Base-by-base conservation (phyloP, 2,113 vertebrate genomes). In the Ciconia boyciana region DNA sequence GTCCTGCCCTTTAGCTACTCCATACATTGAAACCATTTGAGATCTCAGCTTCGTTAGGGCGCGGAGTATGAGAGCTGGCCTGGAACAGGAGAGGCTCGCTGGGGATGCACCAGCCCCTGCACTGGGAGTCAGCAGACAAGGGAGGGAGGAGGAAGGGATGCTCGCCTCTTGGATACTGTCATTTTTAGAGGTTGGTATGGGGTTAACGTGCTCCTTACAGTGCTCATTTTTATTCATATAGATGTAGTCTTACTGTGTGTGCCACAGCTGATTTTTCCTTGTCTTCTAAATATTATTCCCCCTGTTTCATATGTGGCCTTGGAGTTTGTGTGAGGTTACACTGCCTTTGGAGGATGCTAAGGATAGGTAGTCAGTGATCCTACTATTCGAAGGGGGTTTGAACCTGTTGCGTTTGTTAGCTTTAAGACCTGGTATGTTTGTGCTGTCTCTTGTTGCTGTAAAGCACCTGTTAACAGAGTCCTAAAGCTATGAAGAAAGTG, bases 11-110 rank as follows among this genome's bases (percentile, higher is more conserved):
- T 24, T 46, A 76, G 6, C 52, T 62, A 22, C 61, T 48, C 54
- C 70, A 2, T 71, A 28, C 28, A 5, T 0, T 44, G 41, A 65
- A 80, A 29, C 11, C 25, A 0, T 0, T 3, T 46, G 75, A 61
- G n/a, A 66, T 15, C 39, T 71, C 71, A 57, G 54, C 34, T 72
- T 70, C 3, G 0, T 26, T 34, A 52, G 48, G 34, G 17, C 13
- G 5, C 1, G 1, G n/a, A 68, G 41, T 7, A 29, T 32, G 31
- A 60, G 51, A 84, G 62, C 48, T 75, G 70, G 31, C 10, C 43
- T 79, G 83, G 70, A 57, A 64, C 0, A 2, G 22, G 32, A 41
- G 24, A 46, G 21, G 25, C 4, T 69, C 0, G 1, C 39, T 66
- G 41, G 36, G 19, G 9, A 1, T 68, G 39, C 7, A 14, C 5